Base-by-base conservation (phyloP, 2,888 invertebrate species). In the Tipula lateralis region DNA sequence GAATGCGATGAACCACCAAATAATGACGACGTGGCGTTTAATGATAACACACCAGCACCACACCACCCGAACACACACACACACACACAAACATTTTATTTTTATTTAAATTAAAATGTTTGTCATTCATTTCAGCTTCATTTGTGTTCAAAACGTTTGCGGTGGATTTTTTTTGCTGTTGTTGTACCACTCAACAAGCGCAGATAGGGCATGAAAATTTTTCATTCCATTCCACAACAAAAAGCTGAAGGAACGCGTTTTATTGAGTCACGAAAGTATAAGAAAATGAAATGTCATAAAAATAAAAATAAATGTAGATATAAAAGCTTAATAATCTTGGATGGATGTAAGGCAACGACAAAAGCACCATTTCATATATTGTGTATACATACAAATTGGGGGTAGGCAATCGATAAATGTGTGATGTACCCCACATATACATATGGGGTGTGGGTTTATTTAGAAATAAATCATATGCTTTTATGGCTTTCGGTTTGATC, bases 271-370 rank as follows among this genome's bases (percentile, higher is more conserved):
- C 66, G 66, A 66, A 66, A 66, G 24, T 66, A 24, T 66, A 66
- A 66, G 66, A 66, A 66, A 66, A 66, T 66, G 66, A 66, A 66
- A 66, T 66, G 66, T 66, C 66, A 66, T 66, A 66, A 66, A 66
- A 66, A 66, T 66, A 66, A 66, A 66, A 66, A 66, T 66, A 66
- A 66, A 66, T 66, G 66, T 19, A 66, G 66, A 66, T 66, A 66
- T 66, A 66, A 66, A 66, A 66, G 24, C 66, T 66, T 66, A 66
- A 66, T 66, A 66, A 66, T 66, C 66, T 66, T 66, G 66, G 66
- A 66, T 66, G 66, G 66, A 66, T 66, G 24, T 66, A 66, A 66
- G 3, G 66, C 66, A 66, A 24, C 66, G 66, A 66, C 66, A 66
- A 66, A 66, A 66, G 24, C 24, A 66, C 7, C 1, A 24, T 9